Evolutionary conservation across 2,113 vertebrate genomes (phyloP), one percentile per base, ranked within the genome.

Genomic region (Nibea coibor): DNA sequence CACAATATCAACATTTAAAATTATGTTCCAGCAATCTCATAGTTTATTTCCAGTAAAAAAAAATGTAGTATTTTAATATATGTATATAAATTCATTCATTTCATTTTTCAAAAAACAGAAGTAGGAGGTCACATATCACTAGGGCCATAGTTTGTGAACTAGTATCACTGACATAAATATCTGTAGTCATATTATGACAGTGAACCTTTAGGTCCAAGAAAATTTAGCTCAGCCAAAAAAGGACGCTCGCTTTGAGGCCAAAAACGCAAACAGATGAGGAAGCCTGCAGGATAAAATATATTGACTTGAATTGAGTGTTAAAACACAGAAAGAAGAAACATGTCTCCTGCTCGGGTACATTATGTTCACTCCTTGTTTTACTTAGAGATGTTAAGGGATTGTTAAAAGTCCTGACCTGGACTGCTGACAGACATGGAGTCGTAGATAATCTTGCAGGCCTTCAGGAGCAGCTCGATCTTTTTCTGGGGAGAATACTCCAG

Each of bases 391-490:
- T 63, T 43, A 26, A 39, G 47, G 20, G 31, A 9, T 14, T 10
- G 39, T 51, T 31, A 2, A 15, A 0, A 7, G 43, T 51, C 39
- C 89, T 63, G 94, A 99, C 97, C 97, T 95, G 97, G 95, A 57
- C 89, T 94, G 93, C 98, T 96, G 10, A 97, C 94, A 10, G 97
- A 92, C 98, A 99, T 99, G 76, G 96, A 97, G 74, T 99, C 97
- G 2, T 99, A 99, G 92, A 99, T 99, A 86, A 99, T 95, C 86
- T 99, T 99, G 95, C 98, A 99, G 72, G 97, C 94, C 90, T 99
- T 99, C 17, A 99, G 96, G 81, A 99, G 94, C 86, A 95, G 92
- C 75, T 96, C 85, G 24, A 99, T 98, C 94, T 99, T 99, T 87
- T 96, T 99, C 89, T 98, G 97, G 0, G 98, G 98, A 0, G 98